Evolutionary conservation across 2,888 invertebrate genomes (phyloP), one percentile per base, ranked within the genome.

Genomic region (Beris morrisii): DNA sequence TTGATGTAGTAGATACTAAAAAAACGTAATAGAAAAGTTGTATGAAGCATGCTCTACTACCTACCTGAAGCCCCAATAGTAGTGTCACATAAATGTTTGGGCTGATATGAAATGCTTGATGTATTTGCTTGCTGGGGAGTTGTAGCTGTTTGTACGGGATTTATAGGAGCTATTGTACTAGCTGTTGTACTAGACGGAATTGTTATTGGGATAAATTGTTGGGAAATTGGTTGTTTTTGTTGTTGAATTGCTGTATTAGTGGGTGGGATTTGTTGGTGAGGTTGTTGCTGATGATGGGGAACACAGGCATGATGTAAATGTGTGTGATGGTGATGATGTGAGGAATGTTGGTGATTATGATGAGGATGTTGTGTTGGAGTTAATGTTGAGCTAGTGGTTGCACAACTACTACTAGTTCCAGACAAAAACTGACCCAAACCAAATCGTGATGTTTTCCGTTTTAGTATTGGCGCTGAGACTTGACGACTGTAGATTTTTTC

Each of bases 401-500:
- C 70, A 74, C 75, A 72, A 73, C 74, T 77, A 73, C 76, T 76
- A 73, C 75, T 78, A 75, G 75, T 76, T 76, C 77, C 77, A 76
- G 78, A 86, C 85, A 88, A 83, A 82, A 91, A 88, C 87, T 92
- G 91, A 82, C 93, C 93, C 82, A 94, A 85, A 74, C 94, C 93
- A 81, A 96, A 93, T 74, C 92, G 89, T 70, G 95, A 95, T 73
- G 91, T 93, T 84, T 94, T 95, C 82, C 95, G 86, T 82, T 94
- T 94, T 74, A 96, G 86, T 76, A 95, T 89, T n/a, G 97, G 96
- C 54, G 96, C 96, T 22, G 96, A 96, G 79, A 93, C 92, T 83
- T 97, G 97, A 7, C 97, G 88, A 75, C 87, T 90, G 82, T 93
- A 92, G 72, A 91, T 87, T 80, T 92, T 93, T 81, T 93, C 93